Base-by-base conservation (phyloP, 2,797 vertebrate genomes). In the Neosalanx taihuensis region DNA sequence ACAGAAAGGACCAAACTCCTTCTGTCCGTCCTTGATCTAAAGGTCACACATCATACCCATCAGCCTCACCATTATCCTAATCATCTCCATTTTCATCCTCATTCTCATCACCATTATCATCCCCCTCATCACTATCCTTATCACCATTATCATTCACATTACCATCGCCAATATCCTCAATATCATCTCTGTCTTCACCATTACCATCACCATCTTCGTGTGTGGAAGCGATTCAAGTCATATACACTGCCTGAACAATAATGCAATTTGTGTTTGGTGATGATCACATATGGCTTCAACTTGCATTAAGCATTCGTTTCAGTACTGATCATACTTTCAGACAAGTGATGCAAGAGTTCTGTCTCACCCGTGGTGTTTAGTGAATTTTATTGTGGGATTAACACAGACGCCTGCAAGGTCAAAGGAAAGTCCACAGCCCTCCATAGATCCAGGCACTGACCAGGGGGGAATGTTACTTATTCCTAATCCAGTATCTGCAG, bases 1-100 rank as follows among this genome's bases (percentile, higher is more conserved):
- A 82, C 97, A 99, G 75, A 95, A 95, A 6, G 95, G 95, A 2
- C 96, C 97, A 0, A 94, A 89, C 71, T 89, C 89, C 0, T 72
- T 83, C 26, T 78, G 64, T 18, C 92, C 95, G 0, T 92, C 92
- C 87, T 89, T 86, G 69, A 98, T 93, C 97, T 98, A 83, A 60
- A 64, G 63, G 64, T 46, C 58, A 17, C 49, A 69, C 6, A 61
- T 23, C 7, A 49, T 18, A 31, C 18, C 5, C 37, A 71, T 33
- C 5, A 60, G 46, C 17, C 29, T 57, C 31, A 63, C 63, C 35
- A 67, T 64, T 20, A 53, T 58, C 9, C 6, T 59, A 5, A 33
- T 31, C 23, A 4, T 56, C 51, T 26, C 13, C 33, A 59, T 0
- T 58, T 26, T 26, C 23, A 26, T 26, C 23, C 23, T 26, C 23